phyloP scores from a whole-genome alignment of 2,888 invertebrate species.

The Lithophane semibrunnea region DNA sequence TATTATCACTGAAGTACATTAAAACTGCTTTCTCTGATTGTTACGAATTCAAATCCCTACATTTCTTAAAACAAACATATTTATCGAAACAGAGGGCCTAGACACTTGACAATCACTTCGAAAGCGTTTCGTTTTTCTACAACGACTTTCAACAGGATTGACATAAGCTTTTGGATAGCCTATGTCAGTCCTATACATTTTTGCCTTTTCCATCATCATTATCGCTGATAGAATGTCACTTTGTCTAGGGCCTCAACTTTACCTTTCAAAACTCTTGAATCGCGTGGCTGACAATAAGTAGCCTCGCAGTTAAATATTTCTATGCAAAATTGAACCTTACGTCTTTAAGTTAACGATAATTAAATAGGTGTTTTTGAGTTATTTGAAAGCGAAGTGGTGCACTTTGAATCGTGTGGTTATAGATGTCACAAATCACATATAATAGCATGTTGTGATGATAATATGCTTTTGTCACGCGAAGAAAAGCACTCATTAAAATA shows the following conservation, averaged over 20 bases:
- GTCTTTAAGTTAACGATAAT: constrained; percentile 41
- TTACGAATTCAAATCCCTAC: constrained; percentile 15
- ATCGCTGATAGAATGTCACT: too few relatives aligned
- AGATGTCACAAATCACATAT: constrained; percentile 34
- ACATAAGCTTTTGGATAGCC: too few relatives aligned
- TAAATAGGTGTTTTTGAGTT: constrained; percentile 43
- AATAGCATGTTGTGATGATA: constrained; percentile 32
- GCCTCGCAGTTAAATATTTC: constrained; percentile 26
- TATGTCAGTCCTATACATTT: too few relatives aligned
- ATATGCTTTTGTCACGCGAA: constrained; percentile 46
- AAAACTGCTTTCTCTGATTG: constrained; percentile 5
- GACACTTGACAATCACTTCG: too few relatives aligned
- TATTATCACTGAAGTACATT: constrained; percentile 16
- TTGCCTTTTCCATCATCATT: too few relatives aligned
- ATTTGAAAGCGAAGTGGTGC: constrained; percentile 41
- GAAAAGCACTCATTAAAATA: neutral
- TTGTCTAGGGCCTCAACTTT: too few relatives aligned
- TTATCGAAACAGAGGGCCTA: constrained; percentile 53
- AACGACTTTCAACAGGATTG: too few relatives aligned
- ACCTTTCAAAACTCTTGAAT: constrained; percentile 69
- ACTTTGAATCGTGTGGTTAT: constrained; percentile 38
- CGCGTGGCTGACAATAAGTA: constrained; percentile 70
- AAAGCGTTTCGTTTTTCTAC: too few relatives aligned
- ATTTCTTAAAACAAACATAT: constrained; percentile 62
- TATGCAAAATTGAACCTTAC: constrained; percentile 38